Percentiles rank a stretch among this genome's conserved stretches.
Conservation (phyloP, 1,140 invertebrate species). For the Oscheius sp. region DNA sequence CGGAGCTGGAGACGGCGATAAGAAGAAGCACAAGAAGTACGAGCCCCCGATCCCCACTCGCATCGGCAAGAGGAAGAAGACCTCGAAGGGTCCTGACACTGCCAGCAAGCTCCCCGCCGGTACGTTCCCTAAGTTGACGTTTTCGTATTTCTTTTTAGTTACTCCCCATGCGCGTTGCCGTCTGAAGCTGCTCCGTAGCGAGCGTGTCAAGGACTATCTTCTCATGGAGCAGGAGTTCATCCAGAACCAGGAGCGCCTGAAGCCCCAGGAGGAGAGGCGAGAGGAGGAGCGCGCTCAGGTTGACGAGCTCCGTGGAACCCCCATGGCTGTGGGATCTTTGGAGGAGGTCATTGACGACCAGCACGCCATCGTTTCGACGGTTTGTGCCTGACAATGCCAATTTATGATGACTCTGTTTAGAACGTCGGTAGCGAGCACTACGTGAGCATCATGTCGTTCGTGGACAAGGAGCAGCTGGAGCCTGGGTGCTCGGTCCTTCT, state of each 20-base stretch:
- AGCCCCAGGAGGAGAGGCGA: slow-evolving; percentile 97
- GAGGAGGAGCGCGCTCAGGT: slow-evolving; percentile 92
- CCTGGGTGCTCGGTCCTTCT: slow-evolving; percentile 96
- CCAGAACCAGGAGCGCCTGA: slow-evolving; percentile 92
- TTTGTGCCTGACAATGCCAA: slow-evolving; percentile 16
- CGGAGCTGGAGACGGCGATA: slow-evolving; percentile 54
- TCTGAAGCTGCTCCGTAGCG: slow-evolving; percentile 88
- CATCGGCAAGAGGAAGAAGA: slow-evolving; percentile 96
- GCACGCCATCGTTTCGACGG: slow-evolving; percentile 97
- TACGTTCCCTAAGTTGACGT: slow-evolving; percentile 48
- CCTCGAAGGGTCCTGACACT: slow-evolving; percentile 93
- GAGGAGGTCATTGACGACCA: slow-evolving; percentile 99
- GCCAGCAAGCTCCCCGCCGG: slow-evolving; percentile 89
- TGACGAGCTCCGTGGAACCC: slow-evolving; percentile 94
- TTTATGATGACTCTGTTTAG: slow-evolving; percentile 21
- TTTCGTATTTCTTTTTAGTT: slow-evolving; percentile 66
- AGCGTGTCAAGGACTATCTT: slow-evolving; percentile 97
- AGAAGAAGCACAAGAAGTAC: slow-evolving; percentile 97
- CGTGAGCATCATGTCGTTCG: slow-evolving; percentile 97
- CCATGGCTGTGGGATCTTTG: slow-evolving; percentile 98
- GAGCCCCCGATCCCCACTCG: slow-evolving; percentile 96
- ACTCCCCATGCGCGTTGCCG: slow-evolving; percentile 95
- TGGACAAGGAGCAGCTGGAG: slow-evolving; percentile 98
- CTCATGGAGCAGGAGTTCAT: slow-evolving; percentile 99
- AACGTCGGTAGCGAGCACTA: slow-evolving; percentile 99